Evolutionary conservation across 2,113 vertebrate genomes (phyloP), one percentile per base, ranked within the genome.

Genomic region (Nibea albiflora): DNA sequence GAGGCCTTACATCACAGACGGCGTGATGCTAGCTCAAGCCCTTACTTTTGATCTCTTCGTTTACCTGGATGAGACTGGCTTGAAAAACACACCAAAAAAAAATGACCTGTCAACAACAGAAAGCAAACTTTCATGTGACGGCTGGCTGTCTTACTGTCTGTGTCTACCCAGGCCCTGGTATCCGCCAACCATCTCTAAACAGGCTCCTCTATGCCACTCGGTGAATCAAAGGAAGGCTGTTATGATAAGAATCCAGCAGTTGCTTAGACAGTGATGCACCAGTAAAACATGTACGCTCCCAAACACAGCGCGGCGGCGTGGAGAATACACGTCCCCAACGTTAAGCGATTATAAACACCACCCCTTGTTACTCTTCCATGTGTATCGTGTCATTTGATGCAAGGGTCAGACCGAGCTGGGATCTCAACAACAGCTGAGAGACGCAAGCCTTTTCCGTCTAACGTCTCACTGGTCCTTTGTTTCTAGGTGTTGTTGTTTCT

Each of bases 21-120:
- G 60, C 52, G 69, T 22, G 64, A 61, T 68, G 68, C 63, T 22
- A 64, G 66, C 76, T 88, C 31, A 74, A 83, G 73, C 76, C 80
- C 62, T 74, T 16, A 81, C 85, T 88, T 91, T 85, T 89, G 89
- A 94, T 93, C 84, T 91, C 61, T 74, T 84, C 54, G 85, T 92
- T 92, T 89, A 92, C 87, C 81, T 85, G 81, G 64, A 80, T 78
- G 60, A 86, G 70, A 73, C 74, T 85, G 77, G 81, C 85, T 78
- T 64, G 46, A 85, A 81, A 85, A 86, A 81, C 61, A 80, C 66
- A 72, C 80, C 56, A 57, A 80, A 68, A 31, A 31, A 31, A 31
- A 28, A 2, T 10, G 62, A 85, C 85, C 82, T 75, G 71, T 80
- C 90, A 88, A 80, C 73, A 66, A 56, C 22, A 67, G 20, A 73